These are phyloP conservation scores for Xiphophorus hellerii DNA, from an alignment of 2,113 vertebrate genomes.

Conservation along the genomic window DNA sequence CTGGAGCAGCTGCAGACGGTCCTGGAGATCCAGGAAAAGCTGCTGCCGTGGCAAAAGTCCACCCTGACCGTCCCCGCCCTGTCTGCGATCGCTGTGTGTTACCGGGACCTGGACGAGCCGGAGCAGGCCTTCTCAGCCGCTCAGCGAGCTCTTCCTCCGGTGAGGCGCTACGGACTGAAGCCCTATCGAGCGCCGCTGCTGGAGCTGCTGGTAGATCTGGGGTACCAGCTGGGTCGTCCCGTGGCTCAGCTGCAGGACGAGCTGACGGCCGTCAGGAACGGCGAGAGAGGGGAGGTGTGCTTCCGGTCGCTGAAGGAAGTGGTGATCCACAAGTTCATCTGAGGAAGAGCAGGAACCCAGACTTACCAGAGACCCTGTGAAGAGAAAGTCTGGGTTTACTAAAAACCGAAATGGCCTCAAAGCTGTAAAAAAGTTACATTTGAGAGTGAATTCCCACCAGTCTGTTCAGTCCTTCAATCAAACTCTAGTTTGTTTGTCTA, in stretches of 20 bases:
- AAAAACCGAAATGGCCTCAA: background rate
- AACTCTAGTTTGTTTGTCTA: no score
- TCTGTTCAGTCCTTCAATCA: no score
- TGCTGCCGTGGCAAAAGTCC: conserved; percentile 77
- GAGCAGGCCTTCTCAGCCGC: conserved; percentile 80
- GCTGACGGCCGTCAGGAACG: conserved; percentile 78
- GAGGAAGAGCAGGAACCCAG: conserved; percentile 10
- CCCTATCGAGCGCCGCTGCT: conserved; percentile 83
- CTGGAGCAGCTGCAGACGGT: conserved; percentile 77
- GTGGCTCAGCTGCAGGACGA: conserved; percentile 86
- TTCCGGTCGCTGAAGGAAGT: conserved; percentile 87
- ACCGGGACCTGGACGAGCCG: conserved; percentile 85
- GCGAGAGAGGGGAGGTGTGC: conserved; percentile 65
- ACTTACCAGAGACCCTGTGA: background rate
- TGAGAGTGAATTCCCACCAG: no score
- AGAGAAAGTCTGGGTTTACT: no score
- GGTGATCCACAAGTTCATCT: conserved; percentile 84
- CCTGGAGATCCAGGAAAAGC: conserved; percentile 86
- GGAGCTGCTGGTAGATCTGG: conserved; percentile 85
- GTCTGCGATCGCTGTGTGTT: conserved; percentile 85
- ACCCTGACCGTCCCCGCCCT: conserved; percentile 81
- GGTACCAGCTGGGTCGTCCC: conserved; percentile 86
- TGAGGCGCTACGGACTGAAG: conserved; percentile 72
- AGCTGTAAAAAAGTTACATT: background rate
- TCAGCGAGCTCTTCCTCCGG: conserved; percentile 79